A percentile compares a stretch with the other conserved stretches of the same genome.
Conservation (phyloP, 2,888 invertebrate genomes). For the Megaustenia siamemsis region DNA sequence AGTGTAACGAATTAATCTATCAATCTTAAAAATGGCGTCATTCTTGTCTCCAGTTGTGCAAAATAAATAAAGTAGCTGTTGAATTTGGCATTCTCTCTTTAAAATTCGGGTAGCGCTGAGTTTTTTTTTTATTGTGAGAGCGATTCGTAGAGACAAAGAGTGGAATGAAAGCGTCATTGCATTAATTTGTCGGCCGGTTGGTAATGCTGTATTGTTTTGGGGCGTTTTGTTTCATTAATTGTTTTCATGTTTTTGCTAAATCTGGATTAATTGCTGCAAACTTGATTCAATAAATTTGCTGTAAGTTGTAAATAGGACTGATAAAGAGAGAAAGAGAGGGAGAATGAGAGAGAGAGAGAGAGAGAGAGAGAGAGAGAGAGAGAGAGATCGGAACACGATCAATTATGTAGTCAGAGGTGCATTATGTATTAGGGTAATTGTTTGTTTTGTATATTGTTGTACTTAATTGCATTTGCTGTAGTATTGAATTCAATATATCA, state of each 20-base stretch:
- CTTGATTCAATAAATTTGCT: too few species aligned
- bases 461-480: too few species aligned
- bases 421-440: too few species aligned
- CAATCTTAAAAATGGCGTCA: neutral
- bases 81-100: neutral
- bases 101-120: neutral
- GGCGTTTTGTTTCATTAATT: neutral
- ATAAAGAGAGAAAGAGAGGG: neutral
- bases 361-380: conserved; percentile 12
- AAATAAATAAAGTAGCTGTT: neutral
- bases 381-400: neutral
- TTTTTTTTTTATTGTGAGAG: neutral
- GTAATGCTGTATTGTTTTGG: neutral
- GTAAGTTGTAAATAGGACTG: too few species aligned
- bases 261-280: neutral
- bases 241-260: neutral
- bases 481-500: too few species aligned
- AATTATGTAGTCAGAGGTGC: neutral
- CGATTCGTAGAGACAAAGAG: neutral
- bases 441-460: too few species aligned
- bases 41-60: neutral
- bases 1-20: neutral
- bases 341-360: neutral
- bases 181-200: neutral
- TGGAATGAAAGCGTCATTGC: neutral